A percentile compares a stretch with the other conserved stretches of the same genome.
Conservation (phyloP, 2,888 invertebrate genomes). For the Neelides folsomi region DNA sequence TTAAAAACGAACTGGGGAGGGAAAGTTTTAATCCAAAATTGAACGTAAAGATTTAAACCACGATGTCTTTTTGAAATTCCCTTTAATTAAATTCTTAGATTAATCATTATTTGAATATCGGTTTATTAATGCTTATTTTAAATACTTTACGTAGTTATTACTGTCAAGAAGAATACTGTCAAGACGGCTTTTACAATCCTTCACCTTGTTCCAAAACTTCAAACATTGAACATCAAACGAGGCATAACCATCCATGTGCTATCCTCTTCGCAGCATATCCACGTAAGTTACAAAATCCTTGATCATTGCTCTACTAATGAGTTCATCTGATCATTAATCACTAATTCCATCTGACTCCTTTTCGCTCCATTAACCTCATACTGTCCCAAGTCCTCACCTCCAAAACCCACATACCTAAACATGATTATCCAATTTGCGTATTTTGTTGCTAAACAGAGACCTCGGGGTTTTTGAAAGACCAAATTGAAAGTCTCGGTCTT, state of each 20-base stretch:
- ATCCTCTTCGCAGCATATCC: slow-evolving; percentile 40
- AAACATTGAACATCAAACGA: slow-evolving; percentile 2
- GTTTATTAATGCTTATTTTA: no score
- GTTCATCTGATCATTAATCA: no score
- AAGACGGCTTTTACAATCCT: slow-evolving; percentile 48
- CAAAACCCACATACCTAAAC: not conserved
- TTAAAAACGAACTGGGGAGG: no score
- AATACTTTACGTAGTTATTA: no score
- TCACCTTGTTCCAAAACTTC: slow-evolving; percentile 43
- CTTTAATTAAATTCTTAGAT: no score
- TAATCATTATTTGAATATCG: no score
- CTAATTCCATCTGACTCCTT: no score
- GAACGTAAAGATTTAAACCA: no score
- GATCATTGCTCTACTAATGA: not conserved
- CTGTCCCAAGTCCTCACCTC: no score
- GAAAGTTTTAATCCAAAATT: no score
- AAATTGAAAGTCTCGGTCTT: slow-evolving; percentile 48
- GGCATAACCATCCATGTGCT: slow-evolving; percentile 36
- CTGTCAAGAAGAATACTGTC: slow-evolving; percentile 43
- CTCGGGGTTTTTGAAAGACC: slow-evolving; percentile 46
- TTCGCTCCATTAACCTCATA: not conserved
- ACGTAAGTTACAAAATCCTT: slow-evolving; percentile 35
- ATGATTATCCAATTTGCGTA: no score
- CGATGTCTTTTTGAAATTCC: no score
- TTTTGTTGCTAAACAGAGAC: slow-evolving; percentile 35